These are phyloP conservation scores for Desoria tigrina DNA, from an alignment of 2,888 invertebrate species.

Conservation along the genomic window DNA sequence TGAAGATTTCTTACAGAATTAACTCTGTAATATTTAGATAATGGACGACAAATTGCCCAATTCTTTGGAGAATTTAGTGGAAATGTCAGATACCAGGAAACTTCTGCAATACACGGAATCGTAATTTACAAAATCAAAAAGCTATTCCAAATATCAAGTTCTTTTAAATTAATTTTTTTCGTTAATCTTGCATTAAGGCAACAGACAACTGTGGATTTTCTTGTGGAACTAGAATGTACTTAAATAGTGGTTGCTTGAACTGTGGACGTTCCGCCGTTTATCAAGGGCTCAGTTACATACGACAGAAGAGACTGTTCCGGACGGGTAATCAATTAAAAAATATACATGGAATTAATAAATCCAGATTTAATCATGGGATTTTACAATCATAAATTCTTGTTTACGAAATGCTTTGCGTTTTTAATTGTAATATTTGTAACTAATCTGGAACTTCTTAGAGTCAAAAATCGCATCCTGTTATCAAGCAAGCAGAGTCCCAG, in stretches of 20 bases:
- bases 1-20: background rate
- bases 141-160: conserved; percentile 9
- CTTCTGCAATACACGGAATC: conserved; percentile 49
- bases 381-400: no score
- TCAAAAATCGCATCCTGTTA: conserved; percentile 47
- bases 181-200: no score
- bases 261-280: conserved; percentile 49
- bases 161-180: background rate
- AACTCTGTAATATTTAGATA: conserved; percentile 22
- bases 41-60: conserved; percentile 48
- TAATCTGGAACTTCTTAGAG: conserved; percentile 21
- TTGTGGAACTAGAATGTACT: conserved; percentile 46
- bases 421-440: conserved; percentile 6
- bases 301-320: conserved; percentile 39
- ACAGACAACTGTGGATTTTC: conserved; percentile 48
- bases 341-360: no score
- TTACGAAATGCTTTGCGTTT: no score
- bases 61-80: conserved; percentile 47
- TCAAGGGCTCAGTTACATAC: conserved; percentile 48
- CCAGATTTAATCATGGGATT: no score
- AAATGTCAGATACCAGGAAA: conserved; percentile 47
- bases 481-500: conserved; percentile 43
- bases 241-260: conserved; percentile 48
- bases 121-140: conserved; percentile 26
- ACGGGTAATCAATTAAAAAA: conserved; percentile 31